Base-by-base conservation (phyloP, 2,113 vertebrate genomes). In the Capreolus pygargus region DNA sequence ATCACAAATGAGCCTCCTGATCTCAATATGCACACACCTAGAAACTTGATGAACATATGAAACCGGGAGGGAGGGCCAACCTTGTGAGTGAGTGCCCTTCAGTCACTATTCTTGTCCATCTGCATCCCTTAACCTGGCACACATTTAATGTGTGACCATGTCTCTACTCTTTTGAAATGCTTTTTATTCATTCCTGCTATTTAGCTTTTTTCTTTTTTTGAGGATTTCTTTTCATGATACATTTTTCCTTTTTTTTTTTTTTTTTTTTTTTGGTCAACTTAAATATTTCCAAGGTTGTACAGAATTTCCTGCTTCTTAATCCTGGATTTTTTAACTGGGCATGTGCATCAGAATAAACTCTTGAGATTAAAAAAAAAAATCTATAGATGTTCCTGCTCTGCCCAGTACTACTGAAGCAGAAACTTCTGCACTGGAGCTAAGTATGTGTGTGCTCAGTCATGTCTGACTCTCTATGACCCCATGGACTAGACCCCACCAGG, bases 111-210 rank as follows among this genome's bases (percentile, higher is more conserved):
- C 57, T 79, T 16, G 28, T 23, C 52, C 82, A 8, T 64, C 27
- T 83, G 57, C 19, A 30, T 3, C 50, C 54, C 23, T 30, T 27
- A 36, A 36, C 74, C 90, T 11, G 21, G 88, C 8, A 5, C 39
- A 27, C 16, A 14, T 15, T 12, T 89, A 14, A 33, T n/a, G 6
- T 0, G 0, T 4, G 14, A 36, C 82, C 16, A 0, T 16, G 17
- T 58, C 39, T 95, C 92, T 54, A 7, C 39, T 43, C 25, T 82
- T 76, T 64, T 13, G 5, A 81, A 47, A 57, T n/a, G 23, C 39
- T 89, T 88, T 91, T 52, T 57, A 33, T 55, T 36, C 81, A 25
- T 91, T 79, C 57, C 39, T 83, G 10, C 23, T 74, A 1, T 70
- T 28, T 74, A 1, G 23, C 2, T 27, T 39, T 13, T 23, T 55